Base-by-base conservation (phyloP, 2,113 vertebrate species). In the Trogon surrucura region DNA sequence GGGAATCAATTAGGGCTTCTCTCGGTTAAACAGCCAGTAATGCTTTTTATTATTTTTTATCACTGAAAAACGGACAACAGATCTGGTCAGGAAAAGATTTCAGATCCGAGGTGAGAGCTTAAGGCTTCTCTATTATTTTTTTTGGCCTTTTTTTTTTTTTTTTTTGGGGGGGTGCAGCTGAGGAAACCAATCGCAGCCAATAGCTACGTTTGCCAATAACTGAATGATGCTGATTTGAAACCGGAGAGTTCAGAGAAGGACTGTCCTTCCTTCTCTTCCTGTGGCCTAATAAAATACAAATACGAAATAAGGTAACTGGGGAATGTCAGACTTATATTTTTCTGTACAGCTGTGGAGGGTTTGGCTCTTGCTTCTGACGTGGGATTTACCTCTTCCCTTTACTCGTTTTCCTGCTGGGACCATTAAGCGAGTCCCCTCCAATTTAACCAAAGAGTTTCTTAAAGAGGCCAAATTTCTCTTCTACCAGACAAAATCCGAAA, bases 1-100 rank as follows among this genome's bases (percentile, higher is more conserved):
- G 99, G 99, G 99, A 99, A 99, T 98, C 98, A 98, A 98, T 98
- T 98, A 98, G 98, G 97, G 97, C 97, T 98, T 98, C 98, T 98
- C 98, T 97, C 71, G 9, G 95, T 98, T 98, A 98, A 98, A 98
- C 98, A 98, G 98, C 97, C 97, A 96, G 98, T 45, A 96, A 97
- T 89, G 97, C 96, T 96, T 97, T 97, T 97, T 78, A 81, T 94
- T 93, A 71, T 88, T 91, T 95, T 93, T 96, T 77, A 97, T 97
- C 92, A 38, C 89, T 41, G 82, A 97, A 96, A 97, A 96, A 94
- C 3, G 91, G 96, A 97, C 95, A 96, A 66, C 94, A 94, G 0
- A 97, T 92, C 93, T 96, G 95, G 82, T 91, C 96, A 77, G 95
- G 93, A 93, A 90, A 95, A 89, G 88, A 92, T 89, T 91, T 71